Conservation (phyloP, 2,888 invertebrate species). For the Athalia cordata region DNA sequence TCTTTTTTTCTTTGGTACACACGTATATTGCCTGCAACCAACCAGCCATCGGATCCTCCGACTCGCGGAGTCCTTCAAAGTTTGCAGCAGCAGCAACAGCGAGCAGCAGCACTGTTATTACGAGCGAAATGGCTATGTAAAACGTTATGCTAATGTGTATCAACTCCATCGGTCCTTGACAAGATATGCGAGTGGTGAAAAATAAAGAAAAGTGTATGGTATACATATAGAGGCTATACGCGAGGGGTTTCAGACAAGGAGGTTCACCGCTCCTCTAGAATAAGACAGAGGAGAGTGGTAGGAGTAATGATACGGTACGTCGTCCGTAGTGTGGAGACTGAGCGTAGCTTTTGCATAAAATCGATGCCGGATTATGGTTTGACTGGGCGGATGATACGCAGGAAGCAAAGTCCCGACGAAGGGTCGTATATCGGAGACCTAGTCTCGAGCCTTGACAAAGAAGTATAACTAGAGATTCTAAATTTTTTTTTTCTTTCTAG, state of each 20-base stretch:
- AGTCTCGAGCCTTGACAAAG: neutral
- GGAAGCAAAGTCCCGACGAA: conserved; percentile 12
- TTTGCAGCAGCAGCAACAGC: too few species aligned
- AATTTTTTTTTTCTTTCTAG: too few species aligned
- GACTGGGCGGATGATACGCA: conserved; percentile 42
- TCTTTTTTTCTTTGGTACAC: conserved; percentile 11
- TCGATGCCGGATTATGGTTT: conserved; percentile 54
- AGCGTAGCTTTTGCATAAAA: conserved; percentile 57
- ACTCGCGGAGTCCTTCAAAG: neutral
- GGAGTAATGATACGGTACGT: conserved; percentile 56
- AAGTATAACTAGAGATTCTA: too few species aligned
- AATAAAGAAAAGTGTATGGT: conserved; percentile 42
- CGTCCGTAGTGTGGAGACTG: conserved; percentile 33
- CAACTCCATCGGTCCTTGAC: conserved; percentile 48
- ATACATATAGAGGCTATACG: neutral
- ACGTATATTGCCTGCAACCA: conserved; percentile 40
- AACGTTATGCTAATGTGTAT: conserved; percentile 63
- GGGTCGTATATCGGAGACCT: conserved; percentile 9
- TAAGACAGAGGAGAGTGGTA: conserved; percentile 1
- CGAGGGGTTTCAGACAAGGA: neutral
- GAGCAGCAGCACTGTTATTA: conserved; percentile 48
- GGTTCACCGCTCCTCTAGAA: neutral
- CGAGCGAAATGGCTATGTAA: conserved; percentile 55
- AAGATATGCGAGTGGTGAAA: conserved; percentile 48
- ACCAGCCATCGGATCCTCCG: conserved; percentile 16